Percentiles rank a stretch among this genome's conserved stretches.
Conservation (phyloP, 2,113 vertebrate genomes). For the Connochaetes taurinus region DNA sequence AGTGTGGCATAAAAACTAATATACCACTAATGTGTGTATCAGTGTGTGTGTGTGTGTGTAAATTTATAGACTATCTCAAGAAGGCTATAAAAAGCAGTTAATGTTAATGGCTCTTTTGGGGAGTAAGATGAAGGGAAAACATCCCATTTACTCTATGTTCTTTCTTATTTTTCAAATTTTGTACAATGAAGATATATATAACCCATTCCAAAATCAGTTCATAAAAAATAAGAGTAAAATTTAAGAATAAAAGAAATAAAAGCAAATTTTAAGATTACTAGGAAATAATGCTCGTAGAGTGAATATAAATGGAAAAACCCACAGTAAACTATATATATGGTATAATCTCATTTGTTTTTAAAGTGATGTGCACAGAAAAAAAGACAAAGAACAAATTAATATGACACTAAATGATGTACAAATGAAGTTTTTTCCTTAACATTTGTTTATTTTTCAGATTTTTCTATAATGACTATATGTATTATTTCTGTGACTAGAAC, state of each 20-base stretch:
- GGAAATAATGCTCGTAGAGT: not conserved
- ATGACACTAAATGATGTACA: not conserved
- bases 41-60: not conserved
- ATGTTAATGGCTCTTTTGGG: not conserved
- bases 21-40: not conserved
- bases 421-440: not conserved
- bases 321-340: not conserved
- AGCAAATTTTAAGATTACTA: not conserved
- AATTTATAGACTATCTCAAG: not conserved
- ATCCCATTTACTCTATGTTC: not conserved
- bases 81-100: not conserved
- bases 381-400: not conserved
- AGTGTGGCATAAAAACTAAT: not conserved
- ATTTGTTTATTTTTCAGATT: not conserved
- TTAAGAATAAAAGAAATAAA: not conserved
- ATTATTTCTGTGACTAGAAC: not conserved
- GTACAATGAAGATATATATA: not conserved
- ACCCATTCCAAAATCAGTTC: not conserved
- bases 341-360: not conserved
- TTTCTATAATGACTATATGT: not conserved
- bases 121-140: not conserved
- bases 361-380: not conserved
- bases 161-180: conserved; percentile 10
- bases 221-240: not conserved
- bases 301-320: not conserved